Conservation (phyloP, 1,140 invertebrate species). For the Dysdera silvatica region DNA sequence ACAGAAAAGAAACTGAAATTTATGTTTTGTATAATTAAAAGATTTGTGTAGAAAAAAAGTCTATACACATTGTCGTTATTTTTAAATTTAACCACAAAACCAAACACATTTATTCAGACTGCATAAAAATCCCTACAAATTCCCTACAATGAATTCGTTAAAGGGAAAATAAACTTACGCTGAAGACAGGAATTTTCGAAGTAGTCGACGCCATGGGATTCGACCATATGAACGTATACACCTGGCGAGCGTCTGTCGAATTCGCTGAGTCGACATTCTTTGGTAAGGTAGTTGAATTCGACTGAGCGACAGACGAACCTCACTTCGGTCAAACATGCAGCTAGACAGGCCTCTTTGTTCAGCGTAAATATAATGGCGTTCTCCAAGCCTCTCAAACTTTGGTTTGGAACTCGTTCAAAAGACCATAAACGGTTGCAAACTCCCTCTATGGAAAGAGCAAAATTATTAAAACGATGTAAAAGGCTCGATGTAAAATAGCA, state of each 20-base stretch:
- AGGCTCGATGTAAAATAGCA: too few relatives aligned
- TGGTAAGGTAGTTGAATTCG: conserved; percentile 86
- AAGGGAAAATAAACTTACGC: conserved; percentile 33
- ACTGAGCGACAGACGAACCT: conserved; percentile 83
- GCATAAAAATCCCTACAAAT: too few relatives aligned
- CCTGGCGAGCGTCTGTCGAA: conserved; percentile 75
- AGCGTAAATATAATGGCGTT: conserved; percentile 86
- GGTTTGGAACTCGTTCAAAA: conserved; percentile 85
- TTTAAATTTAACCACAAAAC: too few relatives aligned
- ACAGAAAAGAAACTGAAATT: too few relatives aligned
- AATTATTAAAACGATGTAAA: too few relatives aligned
- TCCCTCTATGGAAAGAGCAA: conserved; percentile 59
- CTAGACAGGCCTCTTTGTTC: conserved; percentile 84
- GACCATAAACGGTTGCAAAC: conserved; percentile 84
- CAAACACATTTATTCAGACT: too few relatives aligned
- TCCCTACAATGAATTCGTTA: too few relatives aligned
- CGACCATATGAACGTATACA: conserved; percentile 62
- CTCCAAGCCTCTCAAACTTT: conserved; percentile 77
- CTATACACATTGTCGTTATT: too few relatives aligned
- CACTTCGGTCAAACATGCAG: conserved; percentile 83
- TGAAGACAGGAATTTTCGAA: conserved; percentile 89
- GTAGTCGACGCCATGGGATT: conserved; percentile 84
- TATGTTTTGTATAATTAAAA: too few relatives aligned
- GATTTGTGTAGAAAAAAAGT: too few relatives aligned
- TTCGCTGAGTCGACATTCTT: conserved; percentile 81